Evolutionary conservation across 2,797 vertebrate species (phyloP).

Genomic region (Champsocephalus esox): DNA sequence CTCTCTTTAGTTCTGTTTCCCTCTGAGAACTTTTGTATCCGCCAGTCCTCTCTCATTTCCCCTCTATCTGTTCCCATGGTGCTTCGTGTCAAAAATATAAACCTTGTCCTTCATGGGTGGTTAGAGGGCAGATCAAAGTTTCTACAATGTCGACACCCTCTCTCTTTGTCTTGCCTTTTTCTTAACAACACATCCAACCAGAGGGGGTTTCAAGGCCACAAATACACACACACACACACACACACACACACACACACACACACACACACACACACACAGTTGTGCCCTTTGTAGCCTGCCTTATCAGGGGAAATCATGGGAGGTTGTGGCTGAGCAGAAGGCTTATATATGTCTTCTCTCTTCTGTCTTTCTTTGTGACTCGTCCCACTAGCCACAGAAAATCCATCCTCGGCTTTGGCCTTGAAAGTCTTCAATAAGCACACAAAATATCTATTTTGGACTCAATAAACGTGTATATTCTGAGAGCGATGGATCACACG

Average conservation of each 20-base stretch:
- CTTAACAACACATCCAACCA: constrained; percentile 42
- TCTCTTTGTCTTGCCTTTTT: constrained; percentile 39
- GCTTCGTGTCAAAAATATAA: constrained; percentile 54
- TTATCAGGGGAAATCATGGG: constrained; percentile 73
- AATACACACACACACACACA: constrained; percentile 13
- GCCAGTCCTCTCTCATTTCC: constrained; percentile 6
- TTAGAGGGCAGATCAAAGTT: constrained; percentile 69
- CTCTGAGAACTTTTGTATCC: constrained; percentile 18
- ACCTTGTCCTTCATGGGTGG: constrained; percentile 67
- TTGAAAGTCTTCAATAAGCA: constrained; percentile 31
- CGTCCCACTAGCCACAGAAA: constrained; percentile 28
- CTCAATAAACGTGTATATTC: constrained; percentile 26
- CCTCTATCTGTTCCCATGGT: constrained; percentile 44
- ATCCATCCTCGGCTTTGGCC: constrained; percentile 33
- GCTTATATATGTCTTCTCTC: constrained; percentile 45
- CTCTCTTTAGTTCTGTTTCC: constrained; percentile 14
- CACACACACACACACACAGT: constrained; percentile 32
- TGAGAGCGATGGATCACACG: constrained; percentile 1
- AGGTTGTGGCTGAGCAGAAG: constrained; percentile 53
- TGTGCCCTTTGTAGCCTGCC: constrained; percentile 55
- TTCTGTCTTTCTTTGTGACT: constrained; percentile 27
- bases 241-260: constrained; percentile 6
- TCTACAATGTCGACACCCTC: constrained; percentile 33
- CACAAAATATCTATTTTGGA: constrained; percentile 16
- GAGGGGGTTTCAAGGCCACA: constrained; percentile 34